phyloP scores from a whole-genome alignment of 2,113 vertebrate genomes.

The Oryzias javanicus region DNA sequence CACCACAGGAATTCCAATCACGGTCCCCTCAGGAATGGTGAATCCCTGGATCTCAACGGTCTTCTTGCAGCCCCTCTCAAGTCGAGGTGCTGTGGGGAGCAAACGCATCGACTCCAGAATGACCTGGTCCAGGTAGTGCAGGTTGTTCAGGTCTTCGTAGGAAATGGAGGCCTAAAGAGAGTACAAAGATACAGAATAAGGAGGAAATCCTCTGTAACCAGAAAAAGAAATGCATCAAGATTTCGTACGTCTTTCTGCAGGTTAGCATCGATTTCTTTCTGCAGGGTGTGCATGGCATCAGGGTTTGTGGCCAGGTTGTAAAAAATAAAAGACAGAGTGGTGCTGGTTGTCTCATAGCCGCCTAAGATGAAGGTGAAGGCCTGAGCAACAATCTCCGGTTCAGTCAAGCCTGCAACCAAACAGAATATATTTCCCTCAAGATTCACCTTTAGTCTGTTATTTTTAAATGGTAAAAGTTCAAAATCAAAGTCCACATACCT shows the following conservation, averaged over 20 bases:
- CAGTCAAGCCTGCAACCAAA: slow-evolving; percentile 59
- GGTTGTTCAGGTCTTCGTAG: slow-evolving; percentile 38
- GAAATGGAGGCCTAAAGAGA: slow-evolving; percentile 33
- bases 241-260: slow-evolving; percentile 45
- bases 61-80: slow-evolving; percentile 63
- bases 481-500: slow-evolving; percentile 29
- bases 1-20: slow-evolving; percentile 41
- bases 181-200: no score
- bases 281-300: slow-evolving; percentile 44
- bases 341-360: slow-evolving; percentile 61
- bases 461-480: no score
- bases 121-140: slow-evolving; percentile 64
- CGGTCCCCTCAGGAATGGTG: slow-evolving; percentile 48
- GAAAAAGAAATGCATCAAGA: no score
- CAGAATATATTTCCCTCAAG: background rate
- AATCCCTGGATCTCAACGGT: slow-evolving; percentile 39
- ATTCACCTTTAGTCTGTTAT: no score
- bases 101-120: slow-evolving; percentile 55
- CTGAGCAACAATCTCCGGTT: slow-evolving; percentile 68
- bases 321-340: slow-evolving; percentile 38
- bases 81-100: slow-evolving; percentile 45
- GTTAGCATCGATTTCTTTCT: slow-evolving; percentile 55
- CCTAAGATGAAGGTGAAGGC: slow-evolving; percentile 65
- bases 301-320: slow-evolving; percentile 62
- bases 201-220: no score